A percentile compares a stretch with the other conserved stretches of the same genome.
phyloP scores from a whole-genome alignment of 2,888 invertebrate genomes.

The Tetranychus truncatus region DNA sequence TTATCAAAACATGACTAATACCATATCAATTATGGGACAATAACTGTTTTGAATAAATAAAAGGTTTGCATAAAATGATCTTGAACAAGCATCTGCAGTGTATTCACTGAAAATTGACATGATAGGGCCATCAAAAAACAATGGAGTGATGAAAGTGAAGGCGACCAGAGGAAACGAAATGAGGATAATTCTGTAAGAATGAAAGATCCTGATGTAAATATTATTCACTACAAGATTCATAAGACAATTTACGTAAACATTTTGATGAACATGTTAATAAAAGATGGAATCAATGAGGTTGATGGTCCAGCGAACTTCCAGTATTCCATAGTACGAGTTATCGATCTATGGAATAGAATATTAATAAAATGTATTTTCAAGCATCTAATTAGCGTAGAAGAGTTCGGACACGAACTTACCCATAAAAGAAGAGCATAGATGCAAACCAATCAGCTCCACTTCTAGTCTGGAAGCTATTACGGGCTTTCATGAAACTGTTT shows the following conservation, averaged over 20 bases:
- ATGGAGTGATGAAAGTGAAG: not conserved
- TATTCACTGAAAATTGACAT: not conserved
- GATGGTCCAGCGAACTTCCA: not conserved
- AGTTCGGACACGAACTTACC: no score
- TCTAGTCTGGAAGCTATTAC: no score
- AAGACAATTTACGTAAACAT: not conserved
- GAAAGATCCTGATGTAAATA: not conserved
- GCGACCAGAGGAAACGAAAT: not conserved
- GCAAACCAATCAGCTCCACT: no score
- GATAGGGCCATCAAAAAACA: not conserved
- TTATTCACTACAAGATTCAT: not conserved
- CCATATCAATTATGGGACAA: not conserved
- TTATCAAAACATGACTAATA: not conserved
- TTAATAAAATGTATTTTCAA: not conserved
- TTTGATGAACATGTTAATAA: not conserved
- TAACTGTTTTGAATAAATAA: not conserved
- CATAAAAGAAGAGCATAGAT: no score
- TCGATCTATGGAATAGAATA: not conserved
- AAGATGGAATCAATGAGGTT: not conserved
- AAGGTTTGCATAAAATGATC: not conserved
- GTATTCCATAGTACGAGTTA: not conserved
- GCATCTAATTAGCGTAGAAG: no score
- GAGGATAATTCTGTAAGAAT: not conserved
- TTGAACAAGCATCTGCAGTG: not conserved
- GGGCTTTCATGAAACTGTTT: no score